phyloP scores from a whole-genome alignment of 2,113 vertebrate genomes.

The Lampris incognitus region DNA sequence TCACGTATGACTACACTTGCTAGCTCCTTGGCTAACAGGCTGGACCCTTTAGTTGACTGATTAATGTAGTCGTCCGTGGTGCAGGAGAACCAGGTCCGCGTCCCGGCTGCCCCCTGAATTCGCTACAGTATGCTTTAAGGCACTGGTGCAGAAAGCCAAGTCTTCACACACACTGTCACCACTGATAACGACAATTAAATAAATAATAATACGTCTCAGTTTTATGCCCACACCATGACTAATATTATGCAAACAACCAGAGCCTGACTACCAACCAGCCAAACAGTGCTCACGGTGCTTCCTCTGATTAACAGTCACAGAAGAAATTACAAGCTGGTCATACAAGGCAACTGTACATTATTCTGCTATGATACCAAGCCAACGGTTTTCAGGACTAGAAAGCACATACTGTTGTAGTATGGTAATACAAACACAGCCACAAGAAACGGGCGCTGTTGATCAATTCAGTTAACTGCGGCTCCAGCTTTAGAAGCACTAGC shows the following conservation, averaged over 20 bases:
- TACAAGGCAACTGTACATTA: conserved; percentile 33
- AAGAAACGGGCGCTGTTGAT: conserved; percentile 35
- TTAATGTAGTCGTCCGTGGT: too few relatives aligned
- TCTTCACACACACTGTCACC: too few relatives aligned
- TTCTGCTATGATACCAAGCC: conserved; percentile 43
- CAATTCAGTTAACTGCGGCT: conserved; percentile 42
- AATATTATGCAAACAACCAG: conserved; percentile 53
- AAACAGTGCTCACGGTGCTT: conserved; percentile 51
- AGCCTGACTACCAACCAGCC: conserved; percentile 36
- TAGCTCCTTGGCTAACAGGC: too few relatives aligned
- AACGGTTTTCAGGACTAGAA: conserved; percentile 49
- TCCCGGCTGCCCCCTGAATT: too few relatives aligned
- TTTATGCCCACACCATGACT: conserved; percentile 34
- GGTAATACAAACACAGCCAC: conserved; percentile 28
- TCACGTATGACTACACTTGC: too few relatives aligned
- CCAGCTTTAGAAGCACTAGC: conserved; percentile 9
- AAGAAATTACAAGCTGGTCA: conserved; percentile 41
- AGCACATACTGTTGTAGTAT: conserved; percentile 34
- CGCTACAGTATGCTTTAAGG: too few relatives aligned
- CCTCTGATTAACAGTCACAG: conserved; percentile 55
- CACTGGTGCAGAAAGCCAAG: too few relatives aligned
- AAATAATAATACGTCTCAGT: too few relatives aligned
- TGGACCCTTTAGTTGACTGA: too few relatives aligned
- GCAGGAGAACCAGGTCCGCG: too few relatives aligned
- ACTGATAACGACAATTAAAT: too few relatives aligned